Evolutionary conservation across 2,113 vertebrate genomes (phyloP).

Genomic region (Muscicapa adusta): DNA sequence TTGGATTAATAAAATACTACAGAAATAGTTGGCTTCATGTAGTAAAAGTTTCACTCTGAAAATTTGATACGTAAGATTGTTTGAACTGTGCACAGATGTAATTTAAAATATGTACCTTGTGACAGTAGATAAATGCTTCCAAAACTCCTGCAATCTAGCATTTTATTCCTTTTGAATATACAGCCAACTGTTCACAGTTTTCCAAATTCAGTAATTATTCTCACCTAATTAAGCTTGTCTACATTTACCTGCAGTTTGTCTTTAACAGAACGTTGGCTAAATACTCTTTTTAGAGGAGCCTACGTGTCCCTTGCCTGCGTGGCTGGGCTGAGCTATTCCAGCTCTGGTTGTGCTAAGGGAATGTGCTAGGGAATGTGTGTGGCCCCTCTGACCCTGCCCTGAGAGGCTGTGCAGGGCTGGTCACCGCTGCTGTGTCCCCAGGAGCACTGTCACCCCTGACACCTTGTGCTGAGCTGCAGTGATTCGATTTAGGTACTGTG

Average conservation of each 20-base stretch:
- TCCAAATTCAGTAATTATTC: not conserved
- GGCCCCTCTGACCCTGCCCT: accelerated
- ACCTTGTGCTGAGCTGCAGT: not conserved
- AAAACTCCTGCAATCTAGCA: not conserved
- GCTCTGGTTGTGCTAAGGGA: not conserved
- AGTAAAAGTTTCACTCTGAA: not conserved
- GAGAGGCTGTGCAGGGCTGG: not conserved
- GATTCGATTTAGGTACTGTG: accelerated
- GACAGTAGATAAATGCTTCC: not conserved
- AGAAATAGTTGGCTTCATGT: not conserved
- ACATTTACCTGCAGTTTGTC: not conserved
- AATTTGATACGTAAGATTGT: not conserved
- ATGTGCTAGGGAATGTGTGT: accelerated
- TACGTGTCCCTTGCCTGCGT: accelerated
- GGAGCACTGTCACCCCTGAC: not conserved
- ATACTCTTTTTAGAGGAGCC: not conserved
- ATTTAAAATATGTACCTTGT: not conserved
- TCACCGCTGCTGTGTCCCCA: not conserved
- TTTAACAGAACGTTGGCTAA: not conserved
- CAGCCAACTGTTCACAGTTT: not conserved
- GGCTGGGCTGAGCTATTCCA: not conserved
- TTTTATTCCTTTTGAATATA: not conserved
- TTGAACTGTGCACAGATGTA: not conserved
- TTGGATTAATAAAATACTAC: not conserved
- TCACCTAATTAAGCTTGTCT: not conserved